These are phyloP conservation scores for Drosophila ohnishii DNA, from an alignment of 1,140 invertebrate species.

Conservation along the genomic window DNA sequence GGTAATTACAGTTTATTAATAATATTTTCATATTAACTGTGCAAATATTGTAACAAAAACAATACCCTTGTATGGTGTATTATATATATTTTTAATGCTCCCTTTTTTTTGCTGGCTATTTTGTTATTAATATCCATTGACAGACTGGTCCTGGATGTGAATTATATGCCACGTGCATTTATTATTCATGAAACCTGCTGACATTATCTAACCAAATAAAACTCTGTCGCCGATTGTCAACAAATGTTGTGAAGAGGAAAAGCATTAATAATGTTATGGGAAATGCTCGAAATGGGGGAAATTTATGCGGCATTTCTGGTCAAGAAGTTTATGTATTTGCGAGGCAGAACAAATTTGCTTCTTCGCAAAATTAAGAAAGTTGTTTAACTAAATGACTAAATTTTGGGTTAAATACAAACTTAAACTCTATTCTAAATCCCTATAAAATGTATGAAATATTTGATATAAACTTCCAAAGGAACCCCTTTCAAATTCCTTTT, in stretches of 20 bases:
- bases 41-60: constrained; percentile 25
- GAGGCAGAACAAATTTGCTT: too few relatives aligned
- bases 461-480: neutral
- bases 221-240: constrained; percentile 1
- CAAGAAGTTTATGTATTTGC: neutral
- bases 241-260: constrained; percentile 2
- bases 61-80: constrained; percentile 1
- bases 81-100: constrained; percentile 12
- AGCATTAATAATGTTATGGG: neutral
- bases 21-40: constrained; percentile 52
- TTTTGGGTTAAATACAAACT: too few relatives aligned
- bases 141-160: constrained; percentile 17
- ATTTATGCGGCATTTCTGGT: neutral
- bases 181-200: constrained; percentile 43
- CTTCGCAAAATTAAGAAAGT: neutral
- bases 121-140: constrained; percentile 62
- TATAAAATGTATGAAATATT: neutral
- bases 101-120: constrained; percentile 13
- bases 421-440: neutral
- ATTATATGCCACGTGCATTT: constrained; percentile 18
- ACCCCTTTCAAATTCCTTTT: too few relatives aligned
- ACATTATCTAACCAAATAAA: constrained; percentile 59
- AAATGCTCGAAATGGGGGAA: constrained; percentile 1
- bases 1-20: constrained; percentile 60
- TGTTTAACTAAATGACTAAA: too few relatives aligned